These are phyloP conservation scores for Drosophila acutilabella DNA, from an alignment of 2,888 invertebrate genomes.

Conservation along the genomic window DNA sequence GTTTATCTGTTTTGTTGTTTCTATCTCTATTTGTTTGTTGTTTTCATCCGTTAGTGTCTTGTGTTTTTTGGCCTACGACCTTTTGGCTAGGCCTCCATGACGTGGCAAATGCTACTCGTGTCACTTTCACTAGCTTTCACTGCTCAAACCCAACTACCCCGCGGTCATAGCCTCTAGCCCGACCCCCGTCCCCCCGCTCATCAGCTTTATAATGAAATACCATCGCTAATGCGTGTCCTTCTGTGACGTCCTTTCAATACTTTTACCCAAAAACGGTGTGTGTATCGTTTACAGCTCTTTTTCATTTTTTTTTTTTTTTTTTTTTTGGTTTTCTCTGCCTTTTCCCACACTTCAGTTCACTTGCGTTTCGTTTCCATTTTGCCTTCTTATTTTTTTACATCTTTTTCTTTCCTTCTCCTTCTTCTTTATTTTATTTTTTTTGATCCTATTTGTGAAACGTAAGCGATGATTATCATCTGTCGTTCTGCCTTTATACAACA, in stretches of 20 bases:
- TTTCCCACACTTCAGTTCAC: background rate
- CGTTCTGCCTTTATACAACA: conserved; percentile 30
- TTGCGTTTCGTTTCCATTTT: conserved; percentile 11
- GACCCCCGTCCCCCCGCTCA: background rate
- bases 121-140: conserved; percentile 23
- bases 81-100: conserved; percentile 49
- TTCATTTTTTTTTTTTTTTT: background rate
- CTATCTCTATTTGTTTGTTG: conserved; percentile 17
- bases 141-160: background rate
- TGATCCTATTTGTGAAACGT: conserved; percentile 42
- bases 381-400: conserved; percentile 9
- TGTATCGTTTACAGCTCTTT: conserved; percentile 51
- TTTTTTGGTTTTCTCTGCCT: background rate
- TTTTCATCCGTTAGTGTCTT: conserved; percentile 40
- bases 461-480: conserved; percentile 59
- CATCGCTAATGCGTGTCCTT: conserved; percentile 59
- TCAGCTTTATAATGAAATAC: conserved; percentile 59
- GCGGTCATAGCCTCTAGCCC: background rate
- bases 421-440: background rate
- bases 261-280: conserved; percentile 40
- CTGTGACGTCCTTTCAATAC: conserved; percentile 63
- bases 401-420: background rate
- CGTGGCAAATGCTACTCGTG: conserved; percentile 50
- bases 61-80: conserved; percentile 54
- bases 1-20: conserved; percentile 6